Conservation (phyloP, 2,113 vertebrate species). For the Odocoileus hemionus region DNA sequence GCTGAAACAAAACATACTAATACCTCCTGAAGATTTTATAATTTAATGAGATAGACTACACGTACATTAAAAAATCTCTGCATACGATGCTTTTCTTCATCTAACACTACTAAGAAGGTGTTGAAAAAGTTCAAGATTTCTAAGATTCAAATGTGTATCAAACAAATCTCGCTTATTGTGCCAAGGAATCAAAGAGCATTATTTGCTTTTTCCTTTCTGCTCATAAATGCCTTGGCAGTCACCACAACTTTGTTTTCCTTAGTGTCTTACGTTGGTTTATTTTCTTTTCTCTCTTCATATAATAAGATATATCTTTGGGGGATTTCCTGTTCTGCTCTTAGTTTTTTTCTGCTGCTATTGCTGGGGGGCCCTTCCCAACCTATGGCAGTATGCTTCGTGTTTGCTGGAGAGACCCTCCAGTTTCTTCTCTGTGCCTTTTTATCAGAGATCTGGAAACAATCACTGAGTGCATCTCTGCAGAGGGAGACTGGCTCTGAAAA, state of each 20-base stretch:
- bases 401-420: neutral
- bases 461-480: neutral
- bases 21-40: neutral
- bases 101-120: neutral
- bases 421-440: conserved; percentile 49
- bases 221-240: conserved; percentile 12
- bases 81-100: neutral
- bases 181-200: neutral
- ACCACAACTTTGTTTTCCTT: neutral
- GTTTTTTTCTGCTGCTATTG: conserved; percentile 20
- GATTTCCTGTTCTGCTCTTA: conserved; percentile 52
- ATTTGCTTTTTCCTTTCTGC: conserved; percentile 32
- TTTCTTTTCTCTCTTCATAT: conserved; percentile 55
- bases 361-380: neutral
- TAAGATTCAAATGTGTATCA: neutral
- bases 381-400: neutral
- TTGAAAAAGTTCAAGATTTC: conserved; percentile 7
- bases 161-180: conserved; percentile 7
- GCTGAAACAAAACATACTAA: neutral
- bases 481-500: neutral
- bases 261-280: conserved; percentile 54
- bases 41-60: neutral
- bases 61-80: neutral
- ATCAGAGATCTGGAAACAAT: conserved; percentile 53
- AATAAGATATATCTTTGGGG: conserved; percentile 52